Conservation (phyloP, 2,888 invertebrate genomes). For the Periphyllus acericola region DNA sequence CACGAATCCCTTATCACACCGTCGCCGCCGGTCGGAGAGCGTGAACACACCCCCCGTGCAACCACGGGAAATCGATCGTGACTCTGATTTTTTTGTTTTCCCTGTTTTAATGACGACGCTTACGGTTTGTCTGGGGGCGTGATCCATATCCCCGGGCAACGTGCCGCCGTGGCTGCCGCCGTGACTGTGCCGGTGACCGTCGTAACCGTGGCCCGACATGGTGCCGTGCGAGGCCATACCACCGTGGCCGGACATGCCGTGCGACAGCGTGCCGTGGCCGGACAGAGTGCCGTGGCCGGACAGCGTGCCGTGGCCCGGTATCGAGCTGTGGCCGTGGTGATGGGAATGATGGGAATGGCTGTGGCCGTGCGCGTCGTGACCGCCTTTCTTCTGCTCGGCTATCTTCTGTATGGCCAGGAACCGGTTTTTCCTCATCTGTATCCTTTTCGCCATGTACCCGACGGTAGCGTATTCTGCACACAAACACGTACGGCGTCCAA, state of each 20-base stretch:
- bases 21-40: no score
- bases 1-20: no score
- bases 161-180: slow-evolving; percentile 69
- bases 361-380: slow-evolving; percentile 71
- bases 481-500: slow-evolving; percentile 64
- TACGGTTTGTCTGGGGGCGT: slow-evolving; percentile 70
- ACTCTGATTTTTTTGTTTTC: no score
- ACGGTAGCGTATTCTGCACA: slow-evolving; percentile 94
- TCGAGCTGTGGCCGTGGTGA: slow-evolving; percentile 67
- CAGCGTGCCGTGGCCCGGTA: slow-evolving; percentile 42
- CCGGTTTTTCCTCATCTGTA: slow-evolving; percentile 94
- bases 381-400: slow-evolving; percentile 88
- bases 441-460: slow-evolving; percentile 96
- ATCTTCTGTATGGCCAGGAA: slow-evolving; percentile 91
- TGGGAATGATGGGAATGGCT: slow-evolving; percentile 77
- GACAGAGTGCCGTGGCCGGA: slow-evolving; percentile 49
- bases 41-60: no score
- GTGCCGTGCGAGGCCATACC: slow-evolving; percentile 60
- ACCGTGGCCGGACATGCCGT: slow-evolving; percentile 57
- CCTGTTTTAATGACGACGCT: slow-evolving; percentile 64
- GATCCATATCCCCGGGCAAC: slow-evolving; percentile 67
- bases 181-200: slow-evolving; percentile 69
- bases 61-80: no score
- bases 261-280: slow-evolving; percentile 34
- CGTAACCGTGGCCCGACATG: slow-evolving; percentile 69